These are phyloP conservation scores for Drosophila putrida DNA, from an alignment of 2,888 invertebrate species.

Conservation along the genomic window DNA sequence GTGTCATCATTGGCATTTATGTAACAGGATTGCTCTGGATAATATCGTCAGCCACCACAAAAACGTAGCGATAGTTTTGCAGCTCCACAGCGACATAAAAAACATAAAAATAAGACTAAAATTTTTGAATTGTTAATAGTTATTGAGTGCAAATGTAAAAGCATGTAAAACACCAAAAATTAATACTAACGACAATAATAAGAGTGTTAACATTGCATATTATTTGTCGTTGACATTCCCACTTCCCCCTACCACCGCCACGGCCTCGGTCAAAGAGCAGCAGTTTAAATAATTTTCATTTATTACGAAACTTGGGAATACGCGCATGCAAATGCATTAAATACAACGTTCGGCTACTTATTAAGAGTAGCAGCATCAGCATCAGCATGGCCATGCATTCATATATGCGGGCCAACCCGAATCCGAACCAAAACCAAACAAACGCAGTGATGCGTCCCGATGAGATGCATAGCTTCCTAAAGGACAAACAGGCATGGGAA, in stretches of 20 bases:
- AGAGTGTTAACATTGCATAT: constrained; percentile 7
- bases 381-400: constrained; percentile 73
- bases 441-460: constrained; percentile 67
- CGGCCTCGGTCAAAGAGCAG: constrained; percentile 46
- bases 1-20: not conserved
- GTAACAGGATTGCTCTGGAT: constrained; percentile 13
- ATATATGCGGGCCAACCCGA: constrained; percentile 69
- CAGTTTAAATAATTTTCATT: constrained; percentile 54
- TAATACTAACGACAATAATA: not conserved
- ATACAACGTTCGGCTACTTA: constrained; percentile 12
- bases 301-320: constrained; percentile 55
- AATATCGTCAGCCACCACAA: constrained; percentile 41
- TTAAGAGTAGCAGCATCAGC: constrained; percentile 13
- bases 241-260: constrained; percentile 9
- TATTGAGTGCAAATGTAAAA: constrained; percentile 30
- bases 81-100: constrained; percentile 57
- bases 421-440: constrained; percentile 50
- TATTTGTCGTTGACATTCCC: constrained; percentile 9
- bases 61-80: constrained; percentile 53
- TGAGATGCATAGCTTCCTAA: constrained; percentile 83
- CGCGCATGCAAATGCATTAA: constrained; percentile 40
- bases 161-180: constrained; percentile 11
- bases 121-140: constrained; percentile 41
- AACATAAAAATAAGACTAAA: constrained; percentile 53
- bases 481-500: constrained; percentile 90